Evolutionary conservation across 2,888 invertebrate genomes (phyloP).

Genomic region (Synergus umbraculus): DNA sequence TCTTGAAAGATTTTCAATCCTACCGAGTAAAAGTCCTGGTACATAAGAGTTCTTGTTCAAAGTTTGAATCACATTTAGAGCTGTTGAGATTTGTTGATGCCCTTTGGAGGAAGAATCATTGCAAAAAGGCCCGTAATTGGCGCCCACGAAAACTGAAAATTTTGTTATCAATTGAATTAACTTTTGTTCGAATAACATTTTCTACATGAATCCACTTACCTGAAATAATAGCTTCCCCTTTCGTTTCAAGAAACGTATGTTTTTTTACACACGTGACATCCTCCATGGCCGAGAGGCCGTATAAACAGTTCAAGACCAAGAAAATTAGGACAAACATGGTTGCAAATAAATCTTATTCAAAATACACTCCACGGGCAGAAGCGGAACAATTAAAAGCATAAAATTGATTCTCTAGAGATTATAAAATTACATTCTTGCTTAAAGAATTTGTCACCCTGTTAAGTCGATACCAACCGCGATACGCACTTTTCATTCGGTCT

Average conservation of each 20-base stretch:
- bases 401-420: background rate
- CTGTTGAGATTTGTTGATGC: slow-evolving; percentile 74
- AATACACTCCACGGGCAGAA: background rate
- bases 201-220: slow-evolving; percentile 58
- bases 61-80: slow-evolving; percentile 73
- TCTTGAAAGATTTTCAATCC: slow-evolving; percentile 28
- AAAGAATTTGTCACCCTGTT: slow-evolving; percentile 55
- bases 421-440: background rate
- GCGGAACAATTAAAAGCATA: background rate
- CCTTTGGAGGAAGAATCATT: slow-evolving; percentile 71
- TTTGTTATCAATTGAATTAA: background rate
- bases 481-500: slow-evolving; percentile 40
- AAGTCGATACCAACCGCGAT: slow-evolving; percentile 63
- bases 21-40: slow-evolving; percentile 76
- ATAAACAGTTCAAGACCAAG: slow-evolving; percentile 51
- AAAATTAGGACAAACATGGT: slow-evolving; percentile 27
- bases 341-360: background rate
- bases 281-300: slow-evolving; percentile 53
- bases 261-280: slow-evolving; percentile 65
- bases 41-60: slow-evolving; percentile 74
- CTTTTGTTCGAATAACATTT: no score
- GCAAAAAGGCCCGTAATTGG: slow-evolving; percentile 75
- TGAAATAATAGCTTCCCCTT: slow-evolving; percentile 71
- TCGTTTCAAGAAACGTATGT: slow-evolving; percentile 66
- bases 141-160: slow-evolving; percentile 73